phyloP scores from a whole-genome alignment of 2,888 invertebrate species.

The Drosophila koepferae region DNA sequence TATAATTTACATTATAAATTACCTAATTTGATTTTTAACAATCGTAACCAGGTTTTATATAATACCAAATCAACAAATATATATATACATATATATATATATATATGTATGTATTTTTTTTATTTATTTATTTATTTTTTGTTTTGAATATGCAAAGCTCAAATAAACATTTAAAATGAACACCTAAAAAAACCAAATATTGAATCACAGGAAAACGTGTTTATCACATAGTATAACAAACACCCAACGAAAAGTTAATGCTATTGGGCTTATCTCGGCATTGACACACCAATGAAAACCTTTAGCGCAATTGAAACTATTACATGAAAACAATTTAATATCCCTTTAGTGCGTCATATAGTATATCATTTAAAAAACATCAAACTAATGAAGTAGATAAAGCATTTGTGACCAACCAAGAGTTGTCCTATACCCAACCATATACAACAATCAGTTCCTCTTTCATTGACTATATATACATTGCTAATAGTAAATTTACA shows the following conservation, averaged over 20 bases:
- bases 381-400: not conserved
- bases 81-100: not conserved
- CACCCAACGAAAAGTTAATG: not conserved
- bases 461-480: too few species aligned
- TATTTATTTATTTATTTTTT: not conserved
- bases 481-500: too few species aligned
- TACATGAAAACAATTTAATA: not conserved
- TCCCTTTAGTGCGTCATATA: too few species aligned
- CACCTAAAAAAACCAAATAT: constrained; percentile 3
- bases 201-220: not conserved
- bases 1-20: not conserved
- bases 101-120: not conserved
- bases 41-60: constrained; percentile 5
- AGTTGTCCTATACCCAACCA: constrained; percentile 7
- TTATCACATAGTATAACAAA: not conserved
- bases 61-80: not conserved
- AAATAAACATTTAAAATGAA: constrained; percentile 9
- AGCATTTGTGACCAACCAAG: not conserved
- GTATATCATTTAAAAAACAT: too few species aligned
- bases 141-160: constrained; percentile 1
- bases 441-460: too few species aligned
- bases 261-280: not conserved
- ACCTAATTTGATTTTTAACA: not conserved
- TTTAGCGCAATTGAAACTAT: not conserved
- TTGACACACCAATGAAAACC: not conserved